Base-by-base conservation (phyloP, 2,888 invertebrate genomes). In the Galeruca laticollis region DNA sequence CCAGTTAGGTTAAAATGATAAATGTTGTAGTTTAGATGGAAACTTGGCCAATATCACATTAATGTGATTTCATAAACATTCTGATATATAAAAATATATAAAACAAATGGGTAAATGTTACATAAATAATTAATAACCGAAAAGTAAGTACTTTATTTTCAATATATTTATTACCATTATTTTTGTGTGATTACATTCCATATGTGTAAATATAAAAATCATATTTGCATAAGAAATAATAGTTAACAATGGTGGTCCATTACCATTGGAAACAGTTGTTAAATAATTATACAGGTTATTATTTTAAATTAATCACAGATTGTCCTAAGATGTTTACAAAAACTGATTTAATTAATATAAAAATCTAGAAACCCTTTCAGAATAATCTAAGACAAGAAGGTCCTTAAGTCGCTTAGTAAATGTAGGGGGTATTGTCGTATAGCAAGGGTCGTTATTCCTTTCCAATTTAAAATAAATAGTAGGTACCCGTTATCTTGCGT, bases 51-150 rank as follows among this genome's bases (percentile, higher is more conserved):
- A 31, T 4, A 31, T 68, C 69, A 69, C 69, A 60, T 64, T n/a
- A 59, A 66, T 66, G 70, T 70, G 70, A 70, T 62, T 66, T 62
- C 52, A 40, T 60, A 40, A 66, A 66, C 70, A 70, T 70, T 70
- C 70, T 70, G 66, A 66, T 43, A 60, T 33, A 60, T 13, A 35
- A 52, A n/a, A 54, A 26, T 21, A 21, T 13, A 43, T 56, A 13
- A 13, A 54, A 54, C 26, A 18, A 13, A 26, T 13, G 43, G 63
- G 63, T 63, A 54, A 37, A 37, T 43, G 10, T 43, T 31, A 54
- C 63, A 54, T 40, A 63, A 63, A 54, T 63, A 63, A 63, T 40
- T 35, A 63, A 63, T 37, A 63, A 63, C 63, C 63, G 40, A 54
- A 37, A 37, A 56, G 31, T 37, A 26, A 63, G 40, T 35, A n/a